Conservation (phyloP, 1,140 invertebrate species). For the Sitobion miscanthi region DNA sequence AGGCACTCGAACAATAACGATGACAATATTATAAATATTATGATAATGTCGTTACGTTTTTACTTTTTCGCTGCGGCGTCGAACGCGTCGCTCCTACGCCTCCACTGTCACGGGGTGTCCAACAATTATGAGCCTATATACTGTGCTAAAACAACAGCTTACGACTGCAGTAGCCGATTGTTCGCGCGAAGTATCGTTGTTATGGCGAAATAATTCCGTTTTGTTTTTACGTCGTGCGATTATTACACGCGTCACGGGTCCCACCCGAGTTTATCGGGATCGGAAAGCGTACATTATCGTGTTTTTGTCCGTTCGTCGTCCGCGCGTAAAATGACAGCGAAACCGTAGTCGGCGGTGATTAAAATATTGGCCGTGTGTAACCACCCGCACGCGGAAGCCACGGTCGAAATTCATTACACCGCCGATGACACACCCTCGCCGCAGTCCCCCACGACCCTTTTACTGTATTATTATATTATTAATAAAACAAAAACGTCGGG, state of each 20-base stretch:
- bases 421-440: background rate
- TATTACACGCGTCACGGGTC: background rate
- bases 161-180: too few relatives aligned
- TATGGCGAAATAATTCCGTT: background rate
- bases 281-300: background rate
- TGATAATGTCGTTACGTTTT: background rate
- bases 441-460: background rate
- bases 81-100: too few relatives aligned
- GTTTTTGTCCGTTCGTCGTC: background rate
- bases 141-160: too few relatives aligned
- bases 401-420: conserved; percentile 29
- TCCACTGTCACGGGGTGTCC: too few relatives aligned
- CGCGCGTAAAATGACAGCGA: background rate
- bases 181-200: too few relatives aligned
- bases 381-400: background rate
- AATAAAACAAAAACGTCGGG: background rate
- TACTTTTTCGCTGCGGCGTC: background rate
- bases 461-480: conserved; percentile 8
- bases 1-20: background rate
- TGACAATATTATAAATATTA: too few relatives aligned
- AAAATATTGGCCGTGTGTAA: conserved; percentile 18
- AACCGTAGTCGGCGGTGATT: background rate
- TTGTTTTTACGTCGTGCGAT: background rate
- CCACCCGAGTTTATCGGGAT: background rate
- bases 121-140: too few relatives aligned